Evolutionary conservation across 2,113 vertebrate species (phyloP).

Genomic region (Diglossa brunneiventris): DNA sequence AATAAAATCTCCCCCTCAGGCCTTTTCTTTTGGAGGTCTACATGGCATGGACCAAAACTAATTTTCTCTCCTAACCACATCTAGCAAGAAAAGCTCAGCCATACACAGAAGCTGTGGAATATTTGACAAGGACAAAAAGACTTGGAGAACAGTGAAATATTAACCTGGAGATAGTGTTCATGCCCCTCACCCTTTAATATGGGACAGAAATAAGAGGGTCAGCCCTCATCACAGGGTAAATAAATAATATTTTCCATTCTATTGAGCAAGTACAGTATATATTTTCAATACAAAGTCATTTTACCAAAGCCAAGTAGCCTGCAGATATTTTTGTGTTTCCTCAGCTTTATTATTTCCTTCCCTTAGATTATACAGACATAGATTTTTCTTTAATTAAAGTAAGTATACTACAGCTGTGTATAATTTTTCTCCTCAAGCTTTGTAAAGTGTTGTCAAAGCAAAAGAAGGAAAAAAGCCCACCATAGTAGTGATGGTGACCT

Average conservation of each 20-base stretch:
- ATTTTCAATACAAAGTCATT: not conserved
- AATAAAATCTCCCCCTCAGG: slow-evolving; percentile 20
- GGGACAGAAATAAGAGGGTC: slow-evolving; percentile 16
- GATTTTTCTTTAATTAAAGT: not conserved
- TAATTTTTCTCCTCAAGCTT: slow-evolving; percentile 6
- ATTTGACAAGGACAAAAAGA: slow-evolving; percentile 38
- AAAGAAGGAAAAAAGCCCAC: not conserved
- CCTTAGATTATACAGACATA: not conserved
- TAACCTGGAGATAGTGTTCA: not conserved
- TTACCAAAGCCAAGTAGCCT: slow-evolving; percentile 9
- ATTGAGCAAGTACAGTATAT: not conserved
- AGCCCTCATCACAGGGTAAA: slow-evolving; percentile 5
- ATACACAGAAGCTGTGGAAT: not conserved
- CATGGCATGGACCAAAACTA: not conserved
- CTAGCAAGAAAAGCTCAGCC: not conserved
- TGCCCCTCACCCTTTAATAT: not conserved
- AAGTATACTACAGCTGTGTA: not conserved
- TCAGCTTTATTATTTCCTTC: slow-evolving; percentile 12
- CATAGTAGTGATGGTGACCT: not conserved
- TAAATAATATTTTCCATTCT: slow-evolving; percentile 29
- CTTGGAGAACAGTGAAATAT: slow-evolving; percentile 6
- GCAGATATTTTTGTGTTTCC: not conserved
- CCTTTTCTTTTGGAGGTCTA: slow-evolving; percentile 30
- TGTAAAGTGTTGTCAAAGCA: not conserved
- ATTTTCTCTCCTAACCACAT: slow-evolving; percentile 26